Percentiles rank a stretch among this genome's conserved stretches.
Evolutionary conservation across 2,113 vertebrate species (phyloP).

Genomic region (Pterocles orientalis): DNA sequence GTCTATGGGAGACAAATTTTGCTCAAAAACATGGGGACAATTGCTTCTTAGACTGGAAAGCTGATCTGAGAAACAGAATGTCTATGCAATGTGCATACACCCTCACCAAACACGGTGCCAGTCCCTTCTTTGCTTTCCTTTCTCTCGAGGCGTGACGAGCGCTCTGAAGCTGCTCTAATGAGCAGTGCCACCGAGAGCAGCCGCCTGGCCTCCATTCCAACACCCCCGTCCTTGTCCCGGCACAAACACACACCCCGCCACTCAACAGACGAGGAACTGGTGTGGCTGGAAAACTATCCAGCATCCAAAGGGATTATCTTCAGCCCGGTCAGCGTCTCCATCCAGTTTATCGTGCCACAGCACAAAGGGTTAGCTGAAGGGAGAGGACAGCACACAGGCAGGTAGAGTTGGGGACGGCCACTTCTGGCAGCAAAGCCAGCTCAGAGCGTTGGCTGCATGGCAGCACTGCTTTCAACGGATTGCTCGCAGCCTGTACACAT

Average conservation of each 20-base stretch:
- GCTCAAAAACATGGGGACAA: neutral
- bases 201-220: neutral
- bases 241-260: neutral
- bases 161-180: neutral
- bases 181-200: neutral
- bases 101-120: neutral
- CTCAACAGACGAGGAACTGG: neutral
- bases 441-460: neutral
- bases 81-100: rapidly evolving
- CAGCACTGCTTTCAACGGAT: neutral
- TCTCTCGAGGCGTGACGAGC: neutral
- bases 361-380: neutral
- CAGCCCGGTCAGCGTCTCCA: neutral
- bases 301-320: neutral
- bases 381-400: neutral
- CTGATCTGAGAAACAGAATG: neutral
- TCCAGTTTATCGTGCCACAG: neutral
- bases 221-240: neutral
- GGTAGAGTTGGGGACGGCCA: neutral
- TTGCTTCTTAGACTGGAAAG: neutral
- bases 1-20: neutral
- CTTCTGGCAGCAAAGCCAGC: neutral
- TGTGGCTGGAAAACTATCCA: neutral
- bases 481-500: neutral
- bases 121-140: neutral